These are phyloP conservation scores for Calliopum simillimum DNA, from an alignment of 2,888 invertebrate genomes.

Conservation along the genomic window DNA sequence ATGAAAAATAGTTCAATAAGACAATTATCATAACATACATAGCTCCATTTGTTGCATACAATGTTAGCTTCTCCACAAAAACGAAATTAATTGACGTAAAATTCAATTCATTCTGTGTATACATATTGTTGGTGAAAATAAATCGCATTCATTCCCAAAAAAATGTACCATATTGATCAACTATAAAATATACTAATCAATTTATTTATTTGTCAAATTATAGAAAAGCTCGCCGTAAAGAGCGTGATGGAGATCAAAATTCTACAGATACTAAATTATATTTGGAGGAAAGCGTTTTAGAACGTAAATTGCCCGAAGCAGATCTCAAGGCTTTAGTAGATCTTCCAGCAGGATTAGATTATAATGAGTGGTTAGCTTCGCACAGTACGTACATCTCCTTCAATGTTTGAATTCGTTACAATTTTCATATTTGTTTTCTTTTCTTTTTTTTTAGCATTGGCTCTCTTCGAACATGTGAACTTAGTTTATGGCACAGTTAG, in stretches of 20 bases:
- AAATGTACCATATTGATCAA: no score
- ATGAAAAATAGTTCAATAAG: no score
- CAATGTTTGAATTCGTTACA: background rate
- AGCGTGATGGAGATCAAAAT: conserved; percentile 85
- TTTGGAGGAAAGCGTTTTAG: conserved; percentile 93
- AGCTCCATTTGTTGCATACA: no score
- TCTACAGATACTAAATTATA: conserved; percentile 92
- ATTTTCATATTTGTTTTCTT: background rate
- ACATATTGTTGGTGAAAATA: no score
- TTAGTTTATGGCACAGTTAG: conserved; percentile 98
- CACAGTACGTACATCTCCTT: conserved; percentile 80
- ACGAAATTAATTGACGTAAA: no score
- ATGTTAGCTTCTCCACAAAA: no score
- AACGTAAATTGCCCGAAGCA: conserved; percentile 93
- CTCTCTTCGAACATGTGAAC: conserved; percentile 99
- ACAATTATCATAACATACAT: no score
- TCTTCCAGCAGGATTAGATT: conserved; percentile 94
- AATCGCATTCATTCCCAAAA: no score
- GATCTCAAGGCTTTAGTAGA: conserved; percentile 95
- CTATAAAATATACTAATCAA: no score
- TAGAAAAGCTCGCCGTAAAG: conserved; percentile 97
- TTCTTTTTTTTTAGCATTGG: conserved; percentile 78
- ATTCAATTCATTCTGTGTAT: no score
- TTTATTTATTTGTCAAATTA: conserved; percentile 53
- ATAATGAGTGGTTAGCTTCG: conserved; percentile 99